Conservation (phyloP, 2,888 invertebrate species). For the Melanostoma mellinum region DNA sequence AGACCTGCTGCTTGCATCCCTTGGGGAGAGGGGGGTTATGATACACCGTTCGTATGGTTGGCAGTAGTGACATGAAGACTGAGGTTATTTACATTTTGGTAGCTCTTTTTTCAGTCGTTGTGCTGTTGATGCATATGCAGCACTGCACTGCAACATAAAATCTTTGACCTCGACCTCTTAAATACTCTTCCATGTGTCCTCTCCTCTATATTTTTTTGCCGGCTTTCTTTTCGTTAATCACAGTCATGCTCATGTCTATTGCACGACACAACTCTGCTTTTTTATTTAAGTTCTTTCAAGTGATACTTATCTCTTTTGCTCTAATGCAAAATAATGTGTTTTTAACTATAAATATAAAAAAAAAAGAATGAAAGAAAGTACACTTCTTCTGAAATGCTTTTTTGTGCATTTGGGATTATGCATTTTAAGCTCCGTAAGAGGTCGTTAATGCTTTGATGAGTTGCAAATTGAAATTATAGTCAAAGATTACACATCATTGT, state of each 20-base stretch:
- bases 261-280: conserved; percentile 12
- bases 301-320: conserved; percentile 44
- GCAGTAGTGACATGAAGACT: conserved; percentile 10
- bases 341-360: conserved; percentile 18
- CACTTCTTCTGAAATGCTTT: conserved; percentile 50
- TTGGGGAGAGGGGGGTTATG: conserved; percentile 1
- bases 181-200: conserved; percentile 5
- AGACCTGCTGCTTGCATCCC: not conserved
- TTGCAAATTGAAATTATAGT: no score
- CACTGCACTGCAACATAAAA: conserved; percentile 18
- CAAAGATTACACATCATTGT: no score
- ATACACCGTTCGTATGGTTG: not conserved
- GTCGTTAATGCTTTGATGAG: not conserved
- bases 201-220: not conserved
- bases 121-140: not conserved
- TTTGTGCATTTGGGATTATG: conserved; percentile 14
- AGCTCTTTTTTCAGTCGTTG: conserved; percentile 44
- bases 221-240: conserved; percentile 21
- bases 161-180: conserved; percentile 68
- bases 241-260: conserved; percentile 6
- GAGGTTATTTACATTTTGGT: conserved; percentile 57
- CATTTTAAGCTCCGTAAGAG: conserved; percentile 6
- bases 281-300: conserved; percentile 39
- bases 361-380: conserved; percentile 40
- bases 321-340: conserved; percentile 40